Percentiles rank a stretch among this genome's conserved stretches.
Evolutionary conservation across 2,797 vertebrate species (phyloP).

Genomic region (Hybognathus amarus): DNA sequence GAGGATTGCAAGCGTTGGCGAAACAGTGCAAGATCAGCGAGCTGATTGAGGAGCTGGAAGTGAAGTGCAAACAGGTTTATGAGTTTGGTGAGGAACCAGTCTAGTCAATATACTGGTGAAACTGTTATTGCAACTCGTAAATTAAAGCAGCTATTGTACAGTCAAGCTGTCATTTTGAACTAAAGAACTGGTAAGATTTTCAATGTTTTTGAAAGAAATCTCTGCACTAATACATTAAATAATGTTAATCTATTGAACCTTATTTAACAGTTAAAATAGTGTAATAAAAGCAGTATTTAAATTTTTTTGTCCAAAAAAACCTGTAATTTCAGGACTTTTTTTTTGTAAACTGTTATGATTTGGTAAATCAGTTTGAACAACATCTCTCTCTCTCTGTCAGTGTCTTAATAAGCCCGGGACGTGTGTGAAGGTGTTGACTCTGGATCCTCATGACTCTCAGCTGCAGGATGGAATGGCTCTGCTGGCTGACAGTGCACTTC

Average conservation of each 20-base stretch:
- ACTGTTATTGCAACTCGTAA: not conserved
- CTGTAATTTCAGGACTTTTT: not conserved
- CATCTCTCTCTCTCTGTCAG: conserved; percentile 65
- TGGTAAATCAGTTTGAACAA: not conserved
- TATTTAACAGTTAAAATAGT: too few species aligned
- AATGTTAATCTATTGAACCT: too few species aligned
- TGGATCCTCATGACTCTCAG: conserved; percentile 85
- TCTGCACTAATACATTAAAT: too few species aligned
- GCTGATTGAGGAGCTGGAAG: conserved; percentile 91
- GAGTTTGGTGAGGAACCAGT: conserved; percentile 86
- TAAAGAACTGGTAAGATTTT: not conserved
- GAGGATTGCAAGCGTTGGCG: conserved; percentile 91
- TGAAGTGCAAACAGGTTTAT: conserved; percentile 91
- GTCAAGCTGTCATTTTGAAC: not conserved
- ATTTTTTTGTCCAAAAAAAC: too few species aligned
- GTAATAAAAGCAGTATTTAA: too few species aligned
- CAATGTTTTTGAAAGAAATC: not conserved
- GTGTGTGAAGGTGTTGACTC: conserved; percentile 93
- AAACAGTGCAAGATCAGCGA: conserved; percentile 93
- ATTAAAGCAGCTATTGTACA: not conserved
- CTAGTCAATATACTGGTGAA: too few species aligned
- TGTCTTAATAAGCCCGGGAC: conserved; percentile 95
- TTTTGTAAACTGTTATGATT: not conserved
- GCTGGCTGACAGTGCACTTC: conserved; percentile 90
- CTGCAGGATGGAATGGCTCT: conserved; percentile 91